Base-by-base conservation (phyloP, 2,113 vertebrate genomes). In the Nesogale talazaci region DNA sequence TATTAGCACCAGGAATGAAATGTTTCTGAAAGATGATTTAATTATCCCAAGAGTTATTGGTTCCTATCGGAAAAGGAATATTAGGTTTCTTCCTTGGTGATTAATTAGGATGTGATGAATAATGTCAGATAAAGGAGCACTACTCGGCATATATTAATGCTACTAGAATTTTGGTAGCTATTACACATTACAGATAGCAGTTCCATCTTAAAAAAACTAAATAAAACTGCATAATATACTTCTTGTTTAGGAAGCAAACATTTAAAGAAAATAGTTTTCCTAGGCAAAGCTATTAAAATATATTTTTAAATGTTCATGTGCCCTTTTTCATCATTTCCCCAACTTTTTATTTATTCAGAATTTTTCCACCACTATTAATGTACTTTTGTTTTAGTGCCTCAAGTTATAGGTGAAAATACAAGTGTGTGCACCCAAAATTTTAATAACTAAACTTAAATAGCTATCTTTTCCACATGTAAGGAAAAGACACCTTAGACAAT, bases 21-120 rank as follows among this genome's bases (percentile, higher is more conserved):
- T 97, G 93, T 95, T 97, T 97, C 95, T 97, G 97, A 97, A 97
- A 95, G 94, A 97, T 96, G 29, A 98, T 98, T 97, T 98, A 97
- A 98, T 98, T 98, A 97, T 93, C 89, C 59, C 61, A 65, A 95
- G 93, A 97, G 90, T 95, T 98, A 97, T 94, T 97, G 96, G 83
- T 90, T 94, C 93, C 94, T 95, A 87, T 97, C 94, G 95, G 90
- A 94, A 97, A 97, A 96, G 72, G 77, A 87, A 96, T 93, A 97
- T 96, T 93, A 92, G 89, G 61, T 96, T 96, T 97, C 96, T 95
- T 97, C 92, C 76, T 36, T 94, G 91, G 94, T 97, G 97, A 98
- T 98, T 97, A 98, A 98, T 98, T 96, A 74, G 89, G 86, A 89
- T 93, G 40, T 97, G 96, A 97, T 97, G 96, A 97, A 97, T 86